A percentile compares a stretch with the other conserved stretches of the same genome.
Conservation (phyloP, 1,140 invertebrate species). For the Mercenaria mercenaria region DNA sequence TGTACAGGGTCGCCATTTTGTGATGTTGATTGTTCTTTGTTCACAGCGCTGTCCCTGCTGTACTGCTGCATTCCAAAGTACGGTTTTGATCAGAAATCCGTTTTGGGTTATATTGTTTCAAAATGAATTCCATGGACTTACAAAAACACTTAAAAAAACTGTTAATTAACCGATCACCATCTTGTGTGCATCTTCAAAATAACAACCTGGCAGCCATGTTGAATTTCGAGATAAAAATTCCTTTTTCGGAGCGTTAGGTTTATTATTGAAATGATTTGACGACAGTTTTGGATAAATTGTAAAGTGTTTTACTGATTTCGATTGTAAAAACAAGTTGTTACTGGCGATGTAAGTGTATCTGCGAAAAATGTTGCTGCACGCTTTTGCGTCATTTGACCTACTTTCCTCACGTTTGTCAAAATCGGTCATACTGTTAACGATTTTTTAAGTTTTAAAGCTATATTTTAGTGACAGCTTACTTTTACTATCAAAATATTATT, state of each 20-base stretch:
- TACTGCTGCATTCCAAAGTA: too few relatives aligned
- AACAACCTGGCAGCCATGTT: conserved; percentile 55
- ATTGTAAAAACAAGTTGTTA: neutral
- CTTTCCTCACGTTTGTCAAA: conserved; percentile 1
- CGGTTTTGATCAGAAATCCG: too few relatives aligned
- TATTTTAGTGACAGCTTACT: too few relatives aligned
- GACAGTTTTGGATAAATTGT: neutral
- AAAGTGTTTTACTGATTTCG: neutral
- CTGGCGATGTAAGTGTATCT: neutral
- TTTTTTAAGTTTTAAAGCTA: too few relatives aligned
- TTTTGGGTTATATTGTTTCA: too few relatives aligned
- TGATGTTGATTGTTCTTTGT: conserved; percentile 23
- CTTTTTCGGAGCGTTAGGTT: neutral
- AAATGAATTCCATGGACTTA: too few relatives aligned
- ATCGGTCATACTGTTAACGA: neutral
- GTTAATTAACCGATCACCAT: neutral
- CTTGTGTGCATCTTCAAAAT: conserved; percentile 34
- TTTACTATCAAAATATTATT: too few relatives aligned
- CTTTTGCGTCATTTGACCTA: conserved; percentile 68
- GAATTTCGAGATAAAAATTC: conserved; percentile 25
- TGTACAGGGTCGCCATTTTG: conserved; percentile 58
- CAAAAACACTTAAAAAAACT: too few relatives aligned
- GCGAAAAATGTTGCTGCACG: conserved; percentile 46
- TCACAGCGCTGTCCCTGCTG: neutral
- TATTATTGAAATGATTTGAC: neutral